Evolutionary conservation across 2,888 invertebrate species (phyloP), one percentile per base, ranked within the genome.

Genomic region (Anticlea derivata): DNA sequence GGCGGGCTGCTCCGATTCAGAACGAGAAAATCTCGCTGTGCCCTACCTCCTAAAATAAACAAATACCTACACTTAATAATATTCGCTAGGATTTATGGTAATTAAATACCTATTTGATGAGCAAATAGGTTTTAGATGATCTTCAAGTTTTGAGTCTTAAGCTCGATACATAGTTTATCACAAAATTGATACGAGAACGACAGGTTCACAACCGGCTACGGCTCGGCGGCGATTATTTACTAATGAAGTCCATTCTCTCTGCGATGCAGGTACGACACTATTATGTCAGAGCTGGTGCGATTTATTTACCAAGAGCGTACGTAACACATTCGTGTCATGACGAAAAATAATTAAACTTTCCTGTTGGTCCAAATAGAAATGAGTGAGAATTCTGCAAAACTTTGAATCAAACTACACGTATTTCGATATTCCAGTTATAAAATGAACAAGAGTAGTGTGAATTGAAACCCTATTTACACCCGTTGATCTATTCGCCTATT

Each of bases 251-350:
- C 44, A 50, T 50, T 57, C 49, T 49, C 34, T 30, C 49, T 23
- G 50, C 49, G 27, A 49, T 55, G 38, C 59, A 59, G 57, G 61
- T 59, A 55, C 41, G 41, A 31, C 40, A 48, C 49, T 47, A 58
- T 53, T 61, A 56, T 58, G 58, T 56, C 58, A 61, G 52, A 39
- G 40, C 30, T 51, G 34, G 40, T 41, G 38, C 23, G 47, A 55
- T 58, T 61, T 50, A 56, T 55, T 43, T 35, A 41, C 51, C 26
- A 31, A 30, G 31, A 27, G 40, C 30, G 44, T 52, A 52, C 33
- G 34, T 26, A 43, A 31, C 33, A 47, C 41, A 43, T 43, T 50
- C 48, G 43, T 30, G 27, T 48, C 52, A 39, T 30, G 30, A 41
- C 24, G 38, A 33, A 31, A 55, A 47, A 29, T 55, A 52, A 49